Conservation (phyloP, 2,113 vertebrate species). For the Labeo catla region DNA sequence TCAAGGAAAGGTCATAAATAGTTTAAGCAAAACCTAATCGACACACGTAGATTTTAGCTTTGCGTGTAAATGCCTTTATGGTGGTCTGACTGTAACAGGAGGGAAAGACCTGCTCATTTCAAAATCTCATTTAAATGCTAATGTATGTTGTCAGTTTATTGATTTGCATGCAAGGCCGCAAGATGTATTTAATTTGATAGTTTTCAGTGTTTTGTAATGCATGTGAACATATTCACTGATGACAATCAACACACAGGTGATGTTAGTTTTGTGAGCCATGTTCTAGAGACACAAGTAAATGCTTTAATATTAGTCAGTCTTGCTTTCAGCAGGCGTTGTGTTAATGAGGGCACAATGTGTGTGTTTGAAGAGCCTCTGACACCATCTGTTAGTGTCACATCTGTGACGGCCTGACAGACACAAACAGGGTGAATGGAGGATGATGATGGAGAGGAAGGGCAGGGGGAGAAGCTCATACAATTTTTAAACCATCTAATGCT, state of each 20-base stretch:
- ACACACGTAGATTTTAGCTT: neutral
- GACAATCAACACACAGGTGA: neutral
- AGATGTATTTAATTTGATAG: neutral
- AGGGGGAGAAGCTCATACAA: neutral
- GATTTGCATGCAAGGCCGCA: neutral
- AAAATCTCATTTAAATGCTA: neutral
- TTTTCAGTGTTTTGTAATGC: neutral
- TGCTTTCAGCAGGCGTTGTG: neutral
- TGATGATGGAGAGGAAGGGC: slow-evolving; percentile 10
- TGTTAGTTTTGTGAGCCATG: neutral
- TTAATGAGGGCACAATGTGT: neutral
- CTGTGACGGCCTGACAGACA: neutral
- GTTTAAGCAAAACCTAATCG: neutral
- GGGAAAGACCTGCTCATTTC: neutral
- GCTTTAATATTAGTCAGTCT: neutral
- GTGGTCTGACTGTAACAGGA: neutral
- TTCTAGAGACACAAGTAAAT: neutral
- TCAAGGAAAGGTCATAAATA: neutral
- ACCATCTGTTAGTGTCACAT: slow-evolving; percentile 45
- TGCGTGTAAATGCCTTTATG: neutral
- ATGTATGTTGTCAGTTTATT: neutral
- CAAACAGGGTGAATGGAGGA: neutral
- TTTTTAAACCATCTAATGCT: neutral
- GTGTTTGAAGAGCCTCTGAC: slow-evolving; percentile 32
- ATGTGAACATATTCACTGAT: neutral